Percentiles rank a stretch among this genome's conserved stretches.
Evolutionary conservation across 1,140 invertebrate genomes (phyloP).

Genomic region (Pseudomyrmex flavicornis): DNA sequence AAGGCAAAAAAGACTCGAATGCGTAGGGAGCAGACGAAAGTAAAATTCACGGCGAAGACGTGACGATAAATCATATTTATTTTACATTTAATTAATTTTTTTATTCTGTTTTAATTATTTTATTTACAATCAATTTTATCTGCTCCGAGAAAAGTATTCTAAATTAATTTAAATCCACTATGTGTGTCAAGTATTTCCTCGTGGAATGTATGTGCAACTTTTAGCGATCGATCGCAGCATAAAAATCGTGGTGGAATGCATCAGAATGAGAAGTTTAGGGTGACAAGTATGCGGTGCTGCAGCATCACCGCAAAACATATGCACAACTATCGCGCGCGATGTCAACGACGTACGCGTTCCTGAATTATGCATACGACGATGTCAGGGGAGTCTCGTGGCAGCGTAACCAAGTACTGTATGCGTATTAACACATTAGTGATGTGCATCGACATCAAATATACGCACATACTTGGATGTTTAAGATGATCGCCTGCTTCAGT

Average conservation of each 20-base stretch:
- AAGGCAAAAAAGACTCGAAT: background rate
- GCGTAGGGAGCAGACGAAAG: background rate
- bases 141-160: background rate
- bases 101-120: background rate
- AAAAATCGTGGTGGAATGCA: constrained; percentile 59
- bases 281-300: constrained; percentile 27
- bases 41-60: background rate
- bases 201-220: constrained; percentile 4
- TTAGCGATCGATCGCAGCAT: constrained; percentile 65
- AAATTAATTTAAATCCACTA: background rate
- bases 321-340: constrained; percentile 68
- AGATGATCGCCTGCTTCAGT: constrained; percentile 56
- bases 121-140: background rate
- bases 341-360: constrained; percentile 69
- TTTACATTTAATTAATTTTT: background rate
- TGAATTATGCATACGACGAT: constrained; percentile 74
- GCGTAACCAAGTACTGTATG: constrained; percentile 20
- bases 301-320: constrained; percentile 64
- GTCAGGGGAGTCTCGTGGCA: constrained; percentile 65
- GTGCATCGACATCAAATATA: constrained; percentile 14
- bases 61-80: background rate
- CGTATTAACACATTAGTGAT: background rate
- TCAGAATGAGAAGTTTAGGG: constrained; percentile 33
- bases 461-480: constrained; percentile 53
- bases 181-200: too few relatives aligned